These are phyloP conservation scores for Diadegma fenestrale DNA, from an alignment of 2,888 invertebrate species.

Conservation along the genomic window DNA sequence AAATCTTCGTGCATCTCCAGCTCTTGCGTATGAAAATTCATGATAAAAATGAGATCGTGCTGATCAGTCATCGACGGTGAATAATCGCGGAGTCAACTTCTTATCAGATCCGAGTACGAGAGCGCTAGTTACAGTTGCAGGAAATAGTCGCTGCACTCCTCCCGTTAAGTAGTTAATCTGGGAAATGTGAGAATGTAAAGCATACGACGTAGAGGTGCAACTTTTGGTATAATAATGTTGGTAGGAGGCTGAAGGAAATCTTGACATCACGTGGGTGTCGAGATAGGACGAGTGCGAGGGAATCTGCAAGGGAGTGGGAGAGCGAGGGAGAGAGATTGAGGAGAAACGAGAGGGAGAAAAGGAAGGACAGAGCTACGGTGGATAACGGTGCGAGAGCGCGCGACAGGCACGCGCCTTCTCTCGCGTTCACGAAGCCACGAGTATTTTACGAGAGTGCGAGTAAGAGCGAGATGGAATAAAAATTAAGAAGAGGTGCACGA, in stretches of 20 bases:
- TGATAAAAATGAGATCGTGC: neutral
- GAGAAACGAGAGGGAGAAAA: constrained; percentile 57
- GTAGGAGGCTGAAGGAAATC: constrained; percentile 8
- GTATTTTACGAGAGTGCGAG: constrained; percentile 41
- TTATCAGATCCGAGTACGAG: neutral
- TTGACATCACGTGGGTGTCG: constrained; percentile 62
- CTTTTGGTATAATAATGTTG: neutral
- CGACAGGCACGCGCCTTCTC: constrained; percentile 79
- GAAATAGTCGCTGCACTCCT: constrained; percentile 11
- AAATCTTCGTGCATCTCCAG: neutral
- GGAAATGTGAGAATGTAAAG: constrained; percentile 9
- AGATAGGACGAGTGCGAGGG: constrained; percentile 31
- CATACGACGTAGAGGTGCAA: neutral
- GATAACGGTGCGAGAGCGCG: constrained; percentile 74
- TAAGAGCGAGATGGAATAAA: constrained; percentile 29
- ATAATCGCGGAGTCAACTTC: neutral
- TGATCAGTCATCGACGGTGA: neutral
- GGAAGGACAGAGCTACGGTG: constrained; percentile 60
- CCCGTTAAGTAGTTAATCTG: constrained; percentile 16
- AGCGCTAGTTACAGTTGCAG: neutral
- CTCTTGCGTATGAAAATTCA: neutral
- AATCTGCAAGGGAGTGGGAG: constrained; percentile 25
- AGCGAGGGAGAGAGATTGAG: constrained; percentile 36
- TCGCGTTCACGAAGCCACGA: constrained; percentile 69
- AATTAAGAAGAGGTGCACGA: constrained; percentile 37